Conservation (phyloP, 2,113 vertebrate species). For the Tylochromis polylepis region DNA sequence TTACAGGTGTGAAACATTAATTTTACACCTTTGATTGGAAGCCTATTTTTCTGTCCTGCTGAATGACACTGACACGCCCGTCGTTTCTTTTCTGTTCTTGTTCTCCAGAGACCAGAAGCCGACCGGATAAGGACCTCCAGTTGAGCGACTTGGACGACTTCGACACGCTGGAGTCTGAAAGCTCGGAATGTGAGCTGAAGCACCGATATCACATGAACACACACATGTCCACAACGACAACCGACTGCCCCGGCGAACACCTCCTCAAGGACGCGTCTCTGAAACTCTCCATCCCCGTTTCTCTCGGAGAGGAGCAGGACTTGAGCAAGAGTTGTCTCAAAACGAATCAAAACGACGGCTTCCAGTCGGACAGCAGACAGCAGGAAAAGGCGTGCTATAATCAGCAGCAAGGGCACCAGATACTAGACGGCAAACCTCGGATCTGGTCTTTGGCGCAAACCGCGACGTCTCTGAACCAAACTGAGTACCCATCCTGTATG, state of each 20-base stretch:
- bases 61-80: neutral
- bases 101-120: constrained; percentile 75
- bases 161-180: constrained; percentile 87
- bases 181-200: constrained; percentile 87
- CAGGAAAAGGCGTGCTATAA: constrained; percentile 81
- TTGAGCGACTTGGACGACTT: constrained; percentile 94
- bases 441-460: constrained; percentile 98
- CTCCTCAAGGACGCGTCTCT: constrained; percentile 79
- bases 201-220: constrained; percentile 82
- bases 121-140: constrained; percentile 88
- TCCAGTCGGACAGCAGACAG: constrained; percentile 74
- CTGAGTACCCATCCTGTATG: constrained; percentile 95
- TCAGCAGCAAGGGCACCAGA: constrained; percentile 70
- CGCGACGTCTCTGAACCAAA: constrained; percentile 89
- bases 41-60: neutral
- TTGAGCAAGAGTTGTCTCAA: constrained; percentile 84
- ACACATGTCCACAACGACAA: constrained; percentile 72
- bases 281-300: constrained; percentile 70
- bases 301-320: constrained; percentile 75
- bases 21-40: neutral
- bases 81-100: neutral
- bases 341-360: constrained; percentile 65
- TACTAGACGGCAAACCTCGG: constrained; percentile 89
- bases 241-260: constrained; percentile 63
- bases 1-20: neutral